Conservation (phyloP, 2,113 vertebrate species). For the Gracilinanus agilis region DNA sequence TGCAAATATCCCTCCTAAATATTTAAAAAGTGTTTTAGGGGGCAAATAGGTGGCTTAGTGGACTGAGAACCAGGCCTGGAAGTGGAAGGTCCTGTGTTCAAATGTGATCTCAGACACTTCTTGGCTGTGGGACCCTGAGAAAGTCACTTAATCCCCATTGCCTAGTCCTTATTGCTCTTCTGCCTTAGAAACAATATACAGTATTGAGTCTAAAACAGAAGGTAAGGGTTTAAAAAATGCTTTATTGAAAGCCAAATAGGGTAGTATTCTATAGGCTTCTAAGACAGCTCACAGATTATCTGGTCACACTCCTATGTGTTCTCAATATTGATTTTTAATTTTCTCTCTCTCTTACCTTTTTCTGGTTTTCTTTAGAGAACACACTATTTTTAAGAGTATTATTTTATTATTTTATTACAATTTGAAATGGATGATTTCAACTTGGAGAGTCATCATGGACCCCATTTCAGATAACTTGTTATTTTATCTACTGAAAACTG, state of each 20-base stretch:
- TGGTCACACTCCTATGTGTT: not conserved
- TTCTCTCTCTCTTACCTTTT: constrained; percentile 1
- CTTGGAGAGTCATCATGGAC: not conserved
- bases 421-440: not conserved
- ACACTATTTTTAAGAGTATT: not conserved
- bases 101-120: too few relatives aligned
- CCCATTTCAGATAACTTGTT: not conserved
- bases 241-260: constrained; percentile 38
- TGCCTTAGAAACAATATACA: too few relatives aligned
- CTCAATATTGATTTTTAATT: constrained; percentile 11
- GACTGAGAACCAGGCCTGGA: too few relatives aligned
- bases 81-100: too few relatives aligned
- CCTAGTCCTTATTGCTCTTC: too few relatives aligned
- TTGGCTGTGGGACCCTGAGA: too few relatives aligned
- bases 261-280: not conserved
- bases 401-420: too few relatives aligned
- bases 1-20: constrained; percentile 61
- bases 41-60: constrained; percentile 23
- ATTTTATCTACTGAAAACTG: not conserved
- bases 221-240: constrained; percentile 33
- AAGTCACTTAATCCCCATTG: too few relatives aligned
- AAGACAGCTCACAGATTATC: constrained; percentile 4
- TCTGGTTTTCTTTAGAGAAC: constrained; percentile 25
- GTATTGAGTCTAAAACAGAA: too few relatives aligned
- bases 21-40: constrained; percentile 17